Evolutionary conservation across 2,113 vertebrate species (phyloP), one percentile per base, ranked within the genome.

Genomic region (Phaethon lepturus): DNA sequence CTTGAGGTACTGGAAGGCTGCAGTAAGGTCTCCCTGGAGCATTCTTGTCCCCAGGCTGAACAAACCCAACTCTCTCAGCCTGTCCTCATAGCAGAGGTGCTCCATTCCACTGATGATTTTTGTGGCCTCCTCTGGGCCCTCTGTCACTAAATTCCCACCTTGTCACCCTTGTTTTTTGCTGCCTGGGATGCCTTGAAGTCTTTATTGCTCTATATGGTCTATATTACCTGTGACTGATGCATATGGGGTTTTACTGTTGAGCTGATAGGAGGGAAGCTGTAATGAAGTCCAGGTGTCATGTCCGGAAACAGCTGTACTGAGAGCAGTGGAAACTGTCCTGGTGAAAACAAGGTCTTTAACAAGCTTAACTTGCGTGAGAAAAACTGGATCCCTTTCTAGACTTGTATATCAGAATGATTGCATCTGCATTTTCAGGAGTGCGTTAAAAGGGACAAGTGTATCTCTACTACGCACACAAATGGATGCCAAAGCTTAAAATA

Each of bases 341-440:
- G 9, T 50, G 56, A 7, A 38, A 59, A 8, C 1, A 10, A 31
- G 11, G 35, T 5, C 22, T 45, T 53, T 13, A 6, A 2, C 5
- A 9, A 62, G 4, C 16, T 64, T 56, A 2, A 10, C 3, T 31
- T 24, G 22, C 2, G 1, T 5, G 26, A 64, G 40, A 8, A 69
- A 40, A 44, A 14, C 13, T 2, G 11, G 5, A 14, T 45, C 1
- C 1, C 0, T 53, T 2, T 38, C 11, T 35, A 6, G 38, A 17
- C 4, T 38, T 5, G 7, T 26, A 0, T 53, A 0, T 33, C 10
- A 8, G 11, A 17, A 7, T 5, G 23, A 2, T 3, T 60, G 2
- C 4, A 6, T 33, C 6, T 14, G 5, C 33, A 5, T 66, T 76
- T 73, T 56, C 13, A 33, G 13, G 9, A 55, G 7, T 7, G 4